phyloP scores from a whole-genome alignment of 2,113 vertebrate genomes.

The Nothoprocta pentlandii region DNA sequence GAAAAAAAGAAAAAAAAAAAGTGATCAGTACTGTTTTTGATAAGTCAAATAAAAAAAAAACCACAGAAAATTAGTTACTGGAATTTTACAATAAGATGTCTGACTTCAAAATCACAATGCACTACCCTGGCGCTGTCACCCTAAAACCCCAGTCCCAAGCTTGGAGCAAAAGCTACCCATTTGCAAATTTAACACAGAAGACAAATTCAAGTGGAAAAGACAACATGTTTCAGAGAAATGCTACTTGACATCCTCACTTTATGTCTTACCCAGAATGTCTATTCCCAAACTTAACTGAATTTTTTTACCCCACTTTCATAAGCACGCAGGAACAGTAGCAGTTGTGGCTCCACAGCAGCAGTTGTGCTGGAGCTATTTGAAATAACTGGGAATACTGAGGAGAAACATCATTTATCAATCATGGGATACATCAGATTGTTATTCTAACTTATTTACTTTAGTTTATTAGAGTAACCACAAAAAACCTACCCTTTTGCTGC shows the following conservation, averaged over 20 bases:
- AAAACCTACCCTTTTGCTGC: constrained; percentile 93
- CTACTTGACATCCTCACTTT: neutral
- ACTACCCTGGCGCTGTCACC: neutral
- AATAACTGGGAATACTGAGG: neutral
- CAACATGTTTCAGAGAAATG: neutral
- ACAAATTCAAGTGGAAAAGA: neutral
- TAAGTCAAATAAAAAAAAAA: neutral
- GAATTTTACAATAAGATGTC: neutral
- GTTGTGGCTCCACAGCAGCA: neutral
- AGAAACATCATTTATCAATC: neutral
- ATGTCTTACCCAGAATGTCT: neutral
- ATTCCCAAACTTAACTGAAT: neutral
- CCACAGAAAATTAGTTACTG: neutral
- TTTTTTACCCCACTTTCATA: neutral
- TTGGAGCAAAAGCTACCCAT: neutral
- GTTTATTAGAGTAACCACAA: neutral
- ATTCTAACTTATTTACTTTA: neutral
- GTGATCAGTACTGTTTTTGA: neutral
- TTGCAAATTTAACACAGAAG: neutral
- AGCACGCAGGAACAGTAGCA: neutral
- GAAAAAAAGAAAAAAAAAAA: neutral
- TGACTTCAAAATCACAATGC: neutral
- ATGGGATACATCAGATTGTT: neutral
- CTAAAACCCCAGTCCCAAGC: neutral
- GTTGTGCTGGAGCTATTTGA: neutral